Evolutionary conservation across 2,888 invertebrate species (phyloP), one percentile per base, ranked within the genome.

Genomic region (Rhingia rostrata): DNA sequence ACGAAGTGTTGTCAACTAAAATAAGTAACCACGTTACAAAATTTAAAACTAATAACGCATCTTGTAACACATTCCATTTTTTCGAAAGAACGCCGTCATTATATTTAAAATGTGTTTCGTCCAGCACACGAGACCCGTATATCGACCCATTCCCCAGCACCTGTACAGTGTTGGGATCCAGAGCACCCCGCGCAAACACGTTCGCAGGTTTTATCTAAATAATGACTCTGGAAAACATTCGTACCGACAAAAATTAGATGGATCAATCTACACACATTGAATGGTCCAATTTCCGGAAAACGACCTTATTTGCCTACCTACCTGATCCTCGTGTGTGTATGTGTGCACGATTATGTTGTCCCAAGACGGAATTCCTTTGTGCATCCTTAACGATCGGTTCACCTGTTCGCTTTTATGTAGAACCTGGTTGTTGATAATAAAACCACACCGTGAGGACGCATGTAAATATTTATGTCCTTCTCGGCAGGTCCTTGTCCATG

Each of bases 381-480:
- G 53, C 51, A 54, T 58, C 43, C 69, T 41, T 22, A 22, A 30
- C 49, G 33, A 51, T 35, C 43, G 22, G 32, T 53, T 78, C 78
- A 82, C 78, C 70, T 79, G 79, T 45, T 41, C 43, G 51, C 32
- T 35, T 60, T 72, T 49, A 66, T 72, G 33, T 10, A 37, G 33
- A 83, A 69, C 56, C 51, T 22, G 56, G 56, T 79, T 79, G 30
- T 61, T 73, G 79, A 58, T 79, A 37, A 60, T 73, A 58, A 73
- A 77, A 63, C 58, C 54, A 83, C 67, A 22, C 22, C 22, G 22
- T 77, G 64, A 69, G 30, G 22, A 35, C 41, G 54, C 54, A 78
- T 73, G 83, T 83, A 83, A 83, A 83, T 79, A 83, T 79, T 73
- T 73, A 51, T 83, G 79, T 83, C 83, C 83, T 79, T 73, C 51